A percentile compares a stretch with the other conserved stretches of the same genome.
phyloP scores from a whole-genome alignment of 2,113 vertebrate genomes.

The Pachyramphus minor region DNA sequence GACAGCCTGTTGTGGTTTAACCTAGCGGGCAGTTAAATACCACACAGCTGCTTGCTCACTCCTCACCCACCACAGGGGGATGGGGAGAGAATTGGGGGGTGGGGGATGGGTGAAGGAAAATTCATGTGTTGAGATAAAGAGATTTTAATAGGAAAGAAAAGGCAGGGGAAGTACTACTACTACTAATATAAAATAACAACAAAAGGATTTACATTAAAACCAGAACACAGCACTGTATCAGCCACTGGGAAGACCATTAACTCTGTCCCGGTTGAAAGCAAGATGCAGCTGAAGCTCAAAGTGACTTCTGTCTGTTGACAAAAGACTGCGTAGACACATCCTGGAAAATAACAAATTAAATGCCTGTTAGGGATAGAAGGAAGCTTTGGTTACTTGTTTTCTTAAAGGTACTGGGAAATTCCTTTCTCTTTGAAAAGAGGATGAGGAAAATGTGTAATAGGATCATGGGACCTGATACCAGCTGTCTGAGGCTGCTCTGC shows the following conservation, averaged over 20 bases:
- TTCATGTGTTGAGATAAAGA: neutral
- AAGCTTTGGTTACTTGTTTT: neutral
- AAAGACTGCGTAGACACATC: neutral
- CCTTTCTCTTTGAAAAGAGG: neutral
- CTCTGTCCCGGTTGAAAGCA: neutral
- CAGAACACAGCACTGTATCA: neutral
- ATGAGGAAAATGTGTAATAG: neutral
- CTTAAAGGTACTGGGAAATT: neutral
- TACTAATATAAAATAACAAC: neutral
- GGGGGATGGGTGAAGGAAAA: too few species aligned
- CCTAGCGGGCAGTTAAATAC: neutral
- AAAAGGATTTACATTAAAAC: neutral
- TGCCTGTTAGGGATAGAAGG: neutral
- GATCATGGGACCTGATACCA: neutral
- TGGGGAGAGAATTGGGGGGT: neutral
- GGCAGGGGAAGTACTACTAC: neutral
- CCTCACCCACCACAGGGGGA: neutral
- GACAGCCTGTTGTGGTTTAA: neutral
- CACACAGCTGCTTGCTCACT: neutral
- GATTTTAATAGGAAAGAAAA: neutral
- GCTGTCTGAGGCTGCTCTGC: neutral
- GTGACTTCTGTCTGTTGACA: neutral
- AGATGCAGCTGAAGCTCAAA: neutral
- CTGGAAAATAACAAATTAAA: neutral
- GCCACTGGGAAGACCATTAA: neutral